Evolutionary conservation across 2,113 vertebrate species (phyloP).

Genomic region (Cebus imitator): DNA sequence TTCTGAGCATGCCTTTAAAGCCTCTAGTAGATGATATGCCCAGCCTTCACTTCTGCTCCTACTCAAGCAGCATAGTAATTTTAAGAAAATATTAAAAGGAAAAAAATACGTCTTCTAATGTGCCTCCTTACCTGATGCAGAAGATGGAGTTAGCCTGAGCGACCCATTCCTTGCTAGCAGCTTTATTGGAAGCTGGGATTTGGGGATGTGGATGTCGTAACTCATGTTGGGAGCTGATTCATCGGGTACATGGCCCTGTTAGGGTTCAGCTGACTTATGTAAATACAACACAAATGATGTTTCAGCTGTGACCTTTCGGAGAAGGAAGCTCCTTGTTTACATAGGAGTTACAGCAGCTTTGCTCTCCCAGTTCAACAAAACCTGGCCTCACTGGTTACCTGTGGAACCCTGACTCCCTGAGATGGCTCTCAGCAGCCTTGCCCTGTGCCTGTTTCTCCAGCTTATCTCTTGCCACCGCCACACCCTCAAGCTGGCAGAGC

Average conservation of each 20-base stretch:
- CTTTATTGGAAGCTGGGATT: not conserved
- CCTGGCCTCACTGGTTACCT: not conserved
- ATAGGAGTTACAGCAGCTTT: not conserved
- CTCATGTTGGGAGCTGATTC: accelerated
- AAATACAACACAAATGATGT: accelerated
- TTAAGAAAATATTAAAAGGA: not conserved
- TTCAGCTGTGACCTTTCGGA: not conserved
- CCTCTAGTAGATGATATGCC: accelerated
- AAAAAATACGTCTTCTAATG: no score
- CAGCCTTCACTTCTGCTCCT: not conserved
- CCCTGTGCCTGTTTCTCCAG: not conserved
- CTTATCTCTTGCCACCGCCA: not conserved
- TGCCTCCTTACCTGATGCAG: accelerated
- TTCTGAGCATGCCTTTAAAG: not conserved
- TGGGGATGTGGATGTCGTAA: accelerated
- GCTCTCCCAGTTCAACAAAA: not conserved
- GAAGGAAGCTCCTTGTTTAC: not conserved
- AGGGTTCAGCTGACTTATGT: not conserved
- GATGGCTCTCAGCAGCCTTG: accelerated
- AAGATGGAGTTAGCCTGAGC: accelerated
- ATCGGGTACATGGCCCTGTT: accelerated
- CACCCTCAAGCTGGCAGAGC: not conserved
- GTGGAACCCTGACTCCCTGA: not conserved
- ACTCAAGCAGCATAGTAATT: no score
- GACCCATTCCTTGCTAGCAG: accelerated